Conservation (phyloP, 2,888 invertebrate species). For the Sphinx pinastri region DNA sequence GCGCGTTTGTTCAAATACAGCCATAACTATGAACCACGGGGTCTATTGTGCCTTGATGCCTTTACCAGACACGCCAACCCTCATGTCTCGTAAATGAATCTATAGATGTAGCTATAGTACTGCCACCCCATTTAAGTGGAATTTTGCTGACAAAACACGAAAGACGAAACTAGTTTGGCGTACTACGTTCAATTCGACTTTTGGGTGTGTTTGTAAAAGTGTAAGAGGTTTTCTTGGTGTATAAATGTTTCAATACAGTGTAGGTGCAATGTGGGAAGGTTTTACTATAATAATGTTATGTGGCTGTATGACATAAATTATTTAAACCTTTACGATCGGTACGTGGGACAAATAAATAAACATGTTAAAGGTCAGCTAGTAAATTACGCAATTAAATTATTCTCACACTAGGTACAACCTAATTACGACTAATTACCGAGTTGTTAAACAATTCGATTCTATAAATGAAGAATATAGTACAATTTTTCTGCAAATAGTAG, state of each 20-base stretch:
- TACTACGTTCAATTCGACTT: not conserved
- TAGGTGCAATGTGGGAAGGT: constrained; percentile 15
- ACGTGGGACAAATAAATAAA: constrained; percentile 17
- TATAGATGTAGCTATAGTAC: constrained; percentile 58
- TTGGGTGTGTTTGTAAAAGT: not conserved
- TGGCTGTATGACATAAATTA: constrained; percentile 15
- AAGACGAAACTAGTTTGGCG: constrained; percentile 24
- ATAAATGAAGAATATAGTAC: no score
- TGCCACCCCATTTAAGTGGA: constrained; percentile 40
- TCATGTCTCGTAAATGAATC: constrained; percentile 54
- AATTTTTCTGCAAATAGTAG: no score
- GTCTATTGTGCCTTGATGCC: constrained; percentile 65
- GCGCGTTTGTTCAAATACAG: constrained; percentile 57
- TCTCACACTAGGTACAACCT: not conserved
- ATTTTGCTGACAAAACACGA: constrained; percentile 31
- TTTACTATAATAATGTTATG: not conserved
- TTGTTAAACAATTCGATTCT: no score
- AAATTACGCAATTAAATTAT: not conserved
- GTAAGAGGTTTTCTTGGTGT: constrained; percentile 2
- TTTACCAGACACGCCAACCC: constrained; percentile 76
- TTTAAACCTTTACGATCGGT: constrained; percentile 9
- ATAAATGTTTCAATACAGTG: not conserved
- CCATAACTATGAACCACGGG: constrained; percentile 69
- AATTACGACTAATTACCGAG: not conserved
- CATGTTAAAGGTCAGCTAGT: not conserved